A percentile compares a stretch with the other conserved stretches of the same genome.
Evolutionary conservation across 2,888 invertebrate species (phyloP).

Genomic region (Eristalis tenax): DNA sequence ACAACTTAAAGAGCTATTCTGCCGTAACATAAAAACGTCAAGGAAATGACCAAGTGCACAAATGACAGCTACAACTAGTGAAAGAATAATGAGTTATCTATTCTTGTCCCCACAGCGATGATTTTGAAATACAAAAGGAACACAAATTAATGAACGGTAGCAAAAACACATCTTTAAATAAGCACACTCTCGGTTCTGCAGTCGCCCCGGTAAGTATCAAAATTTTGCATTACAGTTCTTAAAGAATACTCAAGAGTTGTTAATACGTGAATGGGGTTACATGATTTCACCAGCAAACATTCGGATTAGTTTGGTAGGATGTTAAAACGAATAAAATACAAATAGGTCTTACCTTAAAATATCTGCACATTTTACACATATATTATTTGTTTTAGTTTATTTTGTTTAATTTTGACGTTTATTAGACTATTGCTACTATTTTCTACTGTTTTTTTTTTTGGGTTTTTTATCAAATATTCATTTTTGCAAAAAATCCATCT

Average conservation of each 20-base stretch:
- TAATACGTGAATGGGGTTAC: slow-evolving; percentile 45
- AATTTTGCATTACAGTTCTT: neutral
- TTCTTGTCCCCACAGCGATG: neutral
- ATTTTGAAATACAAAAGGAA: neutral
- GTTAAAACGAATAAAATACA: slow-evolving; percentile 26
- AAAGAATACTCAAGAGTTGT: neutral
- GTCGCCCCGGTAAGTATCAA: neutral
- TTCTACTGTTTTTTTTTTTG: slow-evolving; percentile 18
- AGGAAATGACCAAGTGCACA: too few relatives aligned
- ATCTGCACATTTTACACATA: slow-evolving; percentile 73
- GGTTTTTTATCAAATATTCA: slow-evolving; percentile 20
- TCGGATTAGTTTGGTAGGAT: slow-evolving; percentile 37
- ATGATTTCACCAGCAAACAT: slow-evolving; percentile 49
- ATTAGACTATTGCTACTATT: slow-evolving; percentile 35
- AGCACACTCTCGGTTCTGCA: neutral
- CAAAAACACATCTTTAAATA: neutral
- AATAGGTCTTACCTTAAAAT: slow-evolving; percentile 72
- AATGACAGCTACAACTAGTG: neutral
- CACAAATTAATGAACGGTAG: neutral
- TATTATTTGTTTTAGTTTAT: slow-evolving; percentile 36
- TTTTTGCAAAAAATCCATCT: slow-evolving; percentile 56
- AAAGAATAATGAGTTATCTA: slow-evolving; percentile 11
- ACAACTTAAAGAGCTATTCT: too few relatives aligned
- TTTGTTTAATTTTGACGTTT: slow-evolving; percentile 43
- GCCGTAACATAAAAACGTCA: too few relatives aligned